Base-by-base conservation (phyloP, 2,888 invertebrate genomes). In the Drosophila bunnanda region DNA sequence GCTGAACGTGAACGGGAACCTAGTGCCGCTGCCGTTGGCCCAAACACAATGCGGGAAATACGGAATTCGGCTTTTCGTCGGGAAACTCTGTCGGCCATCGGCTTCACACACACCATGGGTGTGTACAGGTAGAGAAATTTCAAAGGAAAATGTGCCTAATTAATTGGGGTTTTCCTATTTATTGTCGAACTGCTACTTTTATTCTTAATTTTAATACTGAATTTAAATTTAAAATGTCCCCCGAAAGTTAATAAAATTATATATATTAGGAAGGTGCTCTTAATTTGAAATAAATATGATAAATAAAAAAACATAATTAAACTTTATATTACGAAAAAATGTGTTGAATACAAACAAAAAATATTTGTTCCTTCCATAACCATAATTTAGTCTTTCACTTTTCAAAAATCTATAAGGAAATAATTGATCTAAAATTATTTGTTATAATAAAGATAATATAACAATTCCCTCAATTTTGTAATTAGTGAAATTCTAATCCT, bases 41-140 rank as follows among this genome's bases (percentile, higher is more conserved):
- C 69, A 66, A 69, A 65, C 58, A 72, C 72, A 65, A 82, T 85
- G 62, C 64, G 80, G 67, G 64, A 65, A 44, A 52, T 57, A 53
- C 38, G 4, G 53, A 59, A 53, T 57, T 52, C 52, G 57, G 57
- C 36, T 59, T 55, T 39, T 53, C 67, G 60, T 28, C 62, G 30
- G 74, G 15, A 58, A 44, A 57, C 68, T 64, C 44, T 39, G 60
- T 64, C 75, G 69, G 46, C 46, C 77, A 69, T 79, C 71, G 67
- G 61, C 48, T 50, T 60, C 59, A 32, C 55, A 13, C 56, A 55
- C 56, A 15, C 32, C 17, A 41, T 55, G 56, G 22, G 56, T 55
- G 39, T 22, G n/a, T 60, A 13, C 59, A 60, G 32, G 55, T 22
- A 22, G 30, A 55, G 17, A 54, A 38, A 38, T 17, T n/a, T 36